Evolutionary conservation across 2,888 invertebrate genomes (phyloP).

Genomic region (Orthonychiurus folsomi): DNA sequence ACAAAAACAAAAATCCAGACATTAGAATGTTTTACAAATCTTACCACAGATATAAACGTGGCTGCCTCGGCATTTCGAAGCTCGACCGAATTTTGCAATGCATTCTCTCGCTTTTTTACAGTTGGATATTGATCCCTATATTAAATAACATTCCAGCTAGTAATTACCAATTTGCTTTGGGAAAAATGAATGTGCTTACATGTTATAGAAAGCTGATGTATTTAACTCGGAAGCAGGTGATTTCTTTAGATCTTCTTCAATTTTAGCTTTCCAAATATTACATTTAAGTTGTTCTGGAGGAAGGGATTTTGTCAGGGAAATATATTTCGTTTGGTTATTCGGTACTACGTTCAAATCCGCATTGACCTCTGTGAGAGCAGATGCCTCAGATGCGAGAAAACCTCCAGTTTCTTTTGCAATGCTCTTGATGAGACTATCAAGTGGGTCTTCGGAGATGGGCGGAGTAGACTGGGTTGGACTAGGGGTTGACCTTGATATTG

Average conservation of each 20-base stretch:
- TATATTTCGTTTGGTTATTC: conserved; percentile 47
- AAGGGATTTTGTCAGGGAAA: conserved; percentile 51
- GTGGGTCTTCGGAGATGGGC: conserved; percentile 49
- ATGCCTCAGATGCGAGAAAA: conserved; percentile 28
- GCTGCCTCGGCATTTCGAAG: conserved; percentile 44
- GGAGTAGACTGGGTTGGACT: conserved; percentile 25
- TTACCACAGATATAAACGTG: conserved; percentile 68
- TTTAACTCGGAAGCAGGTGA: conserved; percentile 17
- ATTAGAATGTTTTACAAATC: too few relatives aligned
- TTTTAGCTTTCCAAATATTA: conserved; percentile 79
- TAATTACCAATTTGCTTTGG: too few relatives aligned
- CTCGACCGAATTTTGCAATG: conserved; percentile 33
- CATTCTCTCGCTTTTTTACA: conserved; percentile 37
- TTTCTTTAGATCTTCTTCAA: conserved; percentile 55
- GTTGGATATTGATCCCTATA: conserved; percentile 33
- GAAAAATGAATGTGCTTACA: neutral
- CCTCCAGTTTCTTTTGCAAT: conserved; percentile 55
- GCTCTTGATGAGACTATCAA: conserved; percentile 69
- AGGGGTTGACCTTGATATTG: conserved; percentile 37
- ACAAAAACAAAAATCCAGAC: too few relatives aligned
- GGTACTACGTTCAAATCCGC: conserved; percentile 42
- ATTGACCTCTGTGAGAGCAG: conserved; percentile 13
- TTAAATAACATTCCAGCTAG: too few relatives aligned
- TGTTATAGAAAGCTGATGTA: conserved; percentile 10
- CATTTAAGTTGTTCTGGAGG: conserved; percentile 88